Evolutionary conservation across 2,888 invertebrate genomes (phyloP).

Genomic region (Lomographa bimaculata): DNA sequence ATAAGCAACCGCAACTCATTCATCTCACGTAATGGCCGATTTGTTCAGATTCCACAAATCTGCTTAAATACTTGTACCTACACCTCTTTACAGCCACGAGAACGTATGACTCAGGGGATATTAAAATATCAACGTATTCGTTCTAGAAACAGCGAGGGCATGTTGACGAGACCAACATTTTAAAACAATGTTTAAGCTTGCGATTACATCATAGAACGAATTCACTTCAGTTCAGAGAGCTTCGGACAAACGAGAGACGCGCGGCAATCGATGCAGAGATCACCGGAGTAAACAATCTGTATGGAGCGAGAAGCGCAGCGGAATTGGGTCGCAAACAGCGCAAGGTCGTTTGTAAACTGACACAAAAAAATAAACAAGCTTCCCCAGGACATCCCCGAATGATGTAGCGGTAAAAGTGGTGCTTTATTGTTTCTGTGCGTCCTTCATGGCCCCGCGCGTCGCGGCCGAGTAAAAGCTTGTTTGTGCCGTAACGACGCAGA

Average conservation of each 20-base stretch:
- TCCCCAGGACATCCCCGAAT: neutral
- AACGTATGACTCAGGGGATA: conserved; percentile 1
- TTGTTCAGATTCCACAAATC: conserved; percentile 11
- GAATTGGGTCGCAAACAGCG: conserved; percentile 8
- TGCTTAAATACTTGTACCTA: conserved; percentile 2
- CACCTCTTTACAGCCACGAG: too few relatives aligned
- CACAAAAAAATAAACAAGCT: conserved; percentile 3
- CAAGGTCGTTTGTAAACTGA: conserved; percentile 7
- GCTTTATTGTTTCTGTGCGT: conserved; percentile 13
- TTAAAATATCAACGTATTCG: conserved; percentile 1
- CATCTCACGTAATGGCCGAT: conserved; percentile 7
- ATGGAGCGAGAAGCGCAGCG: neutral
- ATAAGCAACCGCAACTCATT: neutral
- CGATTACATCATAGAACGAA: too few relatives aligned
- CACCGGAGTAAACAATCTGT: neutral
- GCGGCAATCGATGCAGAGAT: neutral
- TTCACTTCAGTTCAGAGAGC: too few relatives aligned
- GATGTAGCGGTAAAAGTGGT: conserved; percentile 3
- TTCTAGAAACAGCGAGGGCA: too few relatives aligned
- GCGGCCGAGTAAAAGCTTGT: conserved; percentile 2
- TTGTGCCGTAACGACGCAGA: conserved; percentile 4
- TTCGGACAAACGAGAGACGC: neutral
- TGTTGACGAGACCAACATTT: too few relatives aligned
- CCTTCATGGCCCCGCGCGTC: conserved; percentile 4
- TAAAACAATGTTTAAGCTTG: too few relatives aligned